Percentiles rank a stretch among this genome's conserved stretches.
phyloP scores from a whole-genome alignment of 2,888 invertebrate genomes.

The Ormyrus rosae region DNA sequence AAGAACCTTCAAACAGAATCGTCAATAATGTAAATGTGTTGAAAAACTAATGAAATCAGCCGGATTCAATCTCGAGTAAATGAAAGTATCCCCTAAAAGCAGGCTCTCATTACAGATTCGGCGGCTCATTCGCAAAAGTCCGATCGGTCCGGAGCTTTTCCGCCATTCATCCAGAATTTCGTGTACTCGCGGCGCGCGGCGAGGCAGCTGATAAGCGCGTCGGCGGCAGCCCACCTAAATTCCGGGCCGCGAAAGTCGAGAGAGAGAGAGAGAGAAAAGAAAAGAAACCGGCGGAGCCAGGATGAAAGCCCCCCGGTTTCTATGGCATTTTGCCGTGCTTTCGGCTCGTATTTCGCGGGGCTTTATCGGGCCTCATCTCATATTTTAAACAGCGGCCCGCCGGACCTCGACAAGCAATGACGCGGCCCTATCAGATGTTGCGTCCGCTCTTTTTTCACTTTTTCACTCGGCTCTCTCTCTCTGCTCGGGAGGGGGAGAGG shows the following conservation, averaged over 20 bases:
- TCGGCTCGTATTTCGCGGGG: slow-evolving; percentile 52
- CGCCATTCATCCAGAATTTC: no score
- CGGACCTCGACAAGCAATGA: slow-evolving; percentile 49
- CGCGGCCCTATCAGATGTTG: slow-evolving; percentile 52
- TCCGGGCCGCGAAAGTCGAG: background rate
- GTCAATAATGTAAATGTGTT: no score
- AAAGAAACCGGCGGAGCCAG: slow-evolving; percentile 30
- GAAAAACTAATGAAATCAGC: no score
- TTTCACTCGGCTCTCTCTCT: slow-evolving; percentile 2
- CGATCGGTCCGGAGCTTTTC: no score
- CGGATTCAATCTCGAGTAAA: no score
- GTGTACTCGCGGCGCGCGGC: no score
- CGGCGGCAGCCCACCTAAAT: background rate
- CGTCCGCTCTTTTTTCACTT: slow-evolving; percentile 28
- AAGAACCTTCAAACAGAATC: no score
- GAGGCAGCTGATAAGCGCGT: no score
- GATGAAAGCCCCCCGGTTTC: slow-evolving; percentile 2
- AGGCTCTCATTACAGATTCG: no score
- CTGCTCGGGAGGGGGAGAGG: background rate
- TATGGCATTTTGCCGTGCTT: slow-evolving; percentile 25
- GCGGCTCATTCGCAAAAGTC: no score
- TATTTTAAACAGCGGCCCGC: slow-evolving; percentile 51
- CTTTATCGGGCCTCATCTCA: slow-evolving; percentile 55
- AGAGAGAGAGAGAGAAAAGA: background rate
- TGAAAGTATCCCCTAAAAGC: no score